These are phyloP conservation scores for Chionis minor DNA, from an alignment of 2,113 vertebrate species.

Conservation along the genomic window DNA sequence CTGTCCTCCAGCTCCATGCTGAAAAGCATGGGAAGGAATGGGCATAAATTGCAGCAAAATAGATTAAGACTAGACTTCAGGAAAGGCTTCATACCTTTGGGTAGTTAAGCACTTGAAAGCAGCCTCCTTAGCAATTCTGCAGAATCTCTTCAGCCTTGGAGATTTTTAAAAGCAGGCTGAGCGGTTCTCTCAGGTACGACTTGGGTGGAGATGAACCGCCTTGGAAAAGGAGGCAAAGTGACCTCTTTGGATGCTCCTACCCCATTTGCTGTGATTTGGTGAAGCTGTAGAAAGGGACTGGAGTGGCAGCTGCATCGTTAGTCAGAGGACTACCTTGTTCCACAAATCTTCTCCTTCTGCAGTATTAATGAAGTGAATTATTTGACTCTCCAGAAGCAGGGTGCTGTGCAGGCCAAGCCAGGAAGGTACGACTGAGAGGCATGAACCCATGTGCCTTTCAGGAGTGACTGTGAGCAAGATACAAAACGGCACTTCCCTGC, in stretches of 20 bases:
- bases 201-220: not conserved
- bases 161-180: not conserved
- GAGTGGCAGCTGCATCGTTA: not conserved
- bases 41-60: not conserved
- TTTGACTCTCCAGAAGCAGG: not conserved
- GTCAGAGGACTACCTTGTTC: not conserved
- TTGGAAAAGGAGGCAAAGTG: not conserved
- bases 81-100: not conserved
- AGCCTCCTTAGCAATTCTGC: not conserved
- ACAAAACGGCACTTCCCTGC: not conserved
- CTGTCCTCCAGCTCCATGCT: not conserved
- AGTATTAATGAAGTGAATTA: not conserved
- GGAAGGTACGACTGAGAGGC: not conserved
- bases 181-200: not conserved
- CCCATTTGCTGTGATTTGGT: not conserved
- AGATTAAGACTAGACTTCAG: not conserved
- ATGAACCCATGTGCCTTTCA: not conserved
- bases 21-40: not conserved
- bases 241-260: not conserved
- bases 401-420: not conserved
- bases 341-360: not conserved
- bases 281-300: not conserved
- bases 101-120: slow-evolving; percentile 13
- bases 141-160: not conserved
- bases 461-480: not conserved